Conservation (phyloP, 2,797 vertebrate species). For the Pantherophis vulpinus region DNA sequence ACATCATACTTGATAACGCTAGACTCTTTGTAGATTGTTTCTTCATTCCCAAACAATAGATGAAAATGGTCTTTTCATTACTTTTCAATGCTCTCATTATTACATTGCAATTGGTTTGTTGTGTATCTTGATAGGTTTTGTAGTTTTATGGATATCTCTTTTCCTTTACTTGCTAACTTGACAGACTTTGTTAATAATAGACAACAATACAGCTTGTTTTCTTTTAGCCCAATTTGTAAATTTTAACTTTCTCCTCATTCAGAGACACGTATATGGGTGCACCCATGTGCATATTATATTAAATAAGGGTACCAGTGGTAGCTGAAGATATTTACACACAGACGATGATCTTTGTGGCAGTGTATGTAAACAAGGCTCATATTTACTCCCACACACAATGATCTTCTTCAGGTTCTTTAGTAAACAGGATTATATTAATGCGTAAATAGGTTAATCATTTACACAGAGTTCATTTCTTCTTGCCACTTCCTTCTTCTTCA, state of each 20-base stretch:
- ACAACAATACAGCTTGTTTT: background rate
- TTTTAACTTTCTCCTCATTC: background rate
- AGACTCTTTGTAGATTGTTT: background rate
- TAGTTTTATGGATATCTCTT: background rate
- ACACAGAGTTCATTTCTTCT: conserved; percentile 28
- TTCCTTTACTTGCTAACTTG: background rate
- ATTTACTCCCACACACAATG: conserved; percentile 10
- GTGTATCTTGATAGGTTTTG: background rate
- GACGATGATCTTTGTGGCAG: background rate
- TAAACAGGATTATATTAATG: background rate
- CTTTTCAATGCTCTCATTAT: background rate
- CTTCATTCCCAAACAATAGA: background rate
- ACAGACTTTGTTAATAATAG: background rate
- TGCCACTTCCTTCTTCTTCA: conserved; percentile 36
- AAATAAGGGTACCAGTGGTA: background rate
- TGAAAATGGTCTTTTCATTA: background rate
- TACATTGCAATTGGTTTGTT: background rate
- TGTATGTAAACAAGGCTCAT: conserved; percentile 27
- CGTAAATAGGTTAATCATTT: conserved; percentile 21
- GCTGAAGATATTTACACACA: conserved; percentile 24
- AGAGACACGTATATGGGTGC: background rate
- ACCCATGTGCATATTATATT: background rate
- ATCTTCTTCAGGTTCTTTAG: background rate
- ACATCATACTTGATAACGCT: background rate
- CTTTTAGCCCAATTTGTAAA: background rate